Evolutionary conservation across 1,140 invertebrate species (phyloP), one percentile per base, ranked within the genome.

Genomic region (Eumaeus atala): DNA sequence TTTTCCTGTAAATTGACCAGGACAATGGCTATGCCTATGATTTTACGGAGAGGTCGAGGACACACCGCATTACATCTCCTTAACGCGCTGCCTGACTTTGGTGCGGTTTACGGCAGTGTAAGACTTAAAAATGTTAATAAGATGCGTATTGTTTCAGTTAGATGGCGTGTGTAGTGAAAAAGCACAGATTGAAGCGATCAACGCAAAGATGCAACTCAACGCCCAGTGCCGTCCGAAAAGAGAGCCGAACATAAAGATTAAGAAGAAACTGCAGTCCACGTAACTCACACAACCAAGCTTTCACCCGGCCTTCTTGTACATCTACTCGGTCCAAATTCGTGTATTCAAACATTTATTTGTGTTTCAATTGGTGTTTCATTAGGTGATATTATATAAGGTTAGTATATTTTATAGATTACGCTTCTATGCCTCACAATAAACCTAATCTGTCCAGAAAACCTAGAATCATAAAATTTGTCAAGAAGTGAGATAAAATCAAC

Each of bases 161-260:
- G 56, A 84, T 84, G 81, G 81, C 70, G 74, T 61, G 67, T 38
- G 65, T 70, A 62, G 64, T 68, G 44, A 77, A 76, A 62, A 75
- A 70, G 21, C 76, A 75, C 66, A 65, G 38, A 62, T 64, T 64
- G 66, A 74, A 66, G 48, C 57, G 28, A 48, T 36, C 44, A 51
- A 68, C 69, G 70, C 70, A 55, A 33, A 35, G 50, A 56, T 10
- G 11, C 37, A 9, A 48, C 53, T 51, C 48, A 38, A 42, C 52
- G 55, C 54, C 56, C 53, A 56, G 62, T 58, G 48, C 49, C 51
- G 36, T 54, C 54, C 42, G 50, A 55, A 51, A 50, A 53, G 50
- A 28, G 21, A 28, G 21, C 21, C 21, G 11, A 61, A 64, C 54
- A 44, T 67, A 62, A 74, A 76, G 64, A 74, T 70, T 48, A 79